Evolutionary conservation across 35 echinoderm and acorn worm genomes (phyloP), one percentile per base, ranked within the genome.

Genomic region (Apostichopus japonicus): DNA sequence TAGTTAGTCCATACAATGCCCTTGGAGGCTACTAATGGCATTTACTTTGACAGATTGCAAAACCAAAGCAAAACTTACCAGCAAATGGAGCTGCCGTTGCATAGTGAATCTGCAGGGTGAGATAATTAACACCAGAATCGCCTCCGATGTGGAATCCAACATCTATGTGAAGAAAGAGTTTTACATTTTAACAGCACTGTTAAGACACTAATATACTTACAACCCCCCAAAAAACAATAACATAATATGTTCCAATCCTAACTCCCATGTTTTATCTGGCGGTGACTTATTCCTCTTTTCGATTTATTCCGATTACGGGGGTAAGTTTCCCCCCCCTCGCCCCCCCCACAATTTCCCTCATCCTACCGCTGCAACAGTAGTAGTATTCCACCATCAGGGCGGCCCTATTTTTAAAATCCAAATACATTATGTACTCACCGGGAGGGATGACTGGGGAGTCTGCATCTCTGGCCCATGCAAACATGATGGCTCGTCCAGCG

Each of bases 401-500:
- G 5, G 17, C 8, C 21, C 21, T 78, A 78, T 78, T 78, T 14
- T 17, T 78, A 78, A 44, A 11, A 44, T 23, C 77, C 5, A 44
- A 23, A 5, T 44, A 78, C 17, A 0, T 78, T 86, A 54, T 61
- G 17, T 13, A 55, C 33, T 93, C 86, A 94, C 95, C 95, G 87
- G 44, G 24, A 27, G 95, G 95, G 54, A 96, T 92, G 22, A 15
- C 54, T 71, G 95, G 95, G 33, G 93, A 51, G 8, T 88, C 24
- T 0, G 95, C 95, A 96, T 96, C 77, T 22, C 95, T 96, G 19
- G 95, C 95, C 95, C 95, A 96, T 54, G 92, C 95, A 94, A 96
- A 96, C 80, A 96, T 23, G 56, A 96, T 96, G 23, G 23, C 72
- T n/a, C 65, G 55, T n/a, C 86, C 61, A 1, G 88, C 93, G 56